phyloP scores from a whole-genome alignment of 2,113 vertebrate species.

The Chiloscyllium plagiosum region DNA sequence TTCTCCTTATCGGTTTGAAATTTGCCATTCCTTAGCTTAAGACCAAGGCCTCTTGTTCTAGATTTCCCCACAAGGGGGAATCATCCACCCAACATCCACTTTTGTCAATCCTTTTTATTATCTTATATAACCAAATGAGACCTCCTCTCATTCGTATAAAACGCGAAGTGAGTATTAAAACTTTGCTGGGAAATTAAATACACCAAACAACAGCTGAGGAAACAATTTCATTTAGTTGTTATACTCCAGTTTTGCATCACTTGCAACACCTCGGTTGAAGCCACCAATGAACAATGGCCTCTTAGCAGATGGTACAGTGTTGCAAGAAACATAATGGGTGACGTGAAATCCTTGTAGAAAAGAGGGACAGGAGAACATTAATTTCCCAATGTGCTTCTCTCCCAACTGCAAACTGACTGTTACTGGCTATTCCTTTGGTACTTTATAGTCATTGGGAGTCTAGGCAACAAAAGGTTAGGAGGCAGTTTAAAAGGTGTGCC shows the following conservation, averaged over 20 bases:
- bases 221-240: background rate
- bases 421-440: background rate
- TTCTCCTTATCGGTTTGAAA: too few relatives aligned
- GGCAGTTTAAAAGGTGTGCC: background rate
- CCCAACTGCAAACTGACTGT: background rate
- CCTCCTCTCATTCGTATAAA: too few relatives aligned
- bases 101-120: too few relatives aligned
- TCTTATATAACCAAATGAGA: too few relatives aligned
- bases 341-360: background rate
- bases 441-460: background rate
- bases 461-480: background rate
- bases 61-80: too few relatives aligned
- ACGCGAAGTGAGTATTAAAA: background rate
- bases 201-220: background rate
- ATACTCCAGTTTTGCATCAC: background rate
- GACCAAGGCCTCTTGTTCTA: too few relatives aligned
- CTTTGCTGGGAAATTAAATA: background rate
- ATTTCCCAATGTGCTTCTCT: background rate
- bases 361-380: background rate
- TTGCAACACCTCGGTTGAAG: background rate
- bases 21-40: too few relatives aligned
- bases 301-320: background rate
- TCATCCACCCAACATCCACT: too few relatives aligned
- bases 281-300: background rate
- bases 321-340: background rate